These are phyloP conservation scores for Lasioglossum figueresi DNA, from an alignment of 2,888 invertebrate genomes.

Conservation along the genomic window DNA sequence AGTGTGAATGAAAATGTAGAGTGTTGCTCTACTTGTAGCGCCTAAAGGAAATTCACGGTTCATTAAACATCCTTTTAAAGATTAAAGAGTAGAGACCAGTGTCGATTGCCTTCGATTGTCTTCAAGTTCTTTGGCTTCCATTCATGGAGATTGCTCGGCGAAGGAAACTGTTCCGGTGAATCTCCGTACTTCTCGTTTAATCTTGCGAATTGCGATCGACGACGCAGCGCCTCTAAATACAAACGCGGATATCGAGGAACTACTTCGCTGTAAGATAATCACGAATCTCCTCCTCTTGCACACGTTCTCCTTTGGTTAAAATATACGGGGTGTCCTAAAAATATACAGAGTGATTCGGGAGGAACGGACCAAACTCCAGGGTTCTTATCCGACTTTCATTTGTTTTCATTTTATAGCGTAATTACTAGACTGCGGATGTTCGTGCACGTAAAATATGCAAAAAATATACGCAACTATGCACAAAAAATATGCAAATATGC, in stretches of 20 bases:
- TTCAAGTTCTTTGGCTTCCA: slow-evolving; percentile 2
- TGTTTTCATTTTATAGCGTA: too few relatives aligned
- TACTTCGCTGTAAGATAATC: slow-evolving; percentile 26
- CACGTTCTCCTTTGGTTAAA: not conserved
- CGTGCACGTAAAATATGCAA: too few relatives aligned
- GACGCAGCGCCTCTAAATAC: not conserved
- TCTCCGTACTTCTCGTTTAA: slow-evolving; percentile 26
- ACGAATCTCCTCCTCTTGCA: not conserved
- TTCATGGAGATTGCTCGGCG: slow-evolving; percentile 8
- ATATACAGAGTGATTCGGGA: too few relatives aligned
- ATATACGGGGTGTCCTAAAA: not conserved
- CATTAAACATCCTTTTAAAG: slow-evolving; percentile 1
- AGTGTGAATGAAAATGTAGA: not conserved
- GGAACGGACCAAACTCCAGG: too few relatives aligned
- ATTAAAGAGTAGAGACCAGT: not conserved
- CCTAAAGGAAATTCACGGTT: not conserved
- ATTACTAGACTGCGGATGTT: too few relatives aligned
- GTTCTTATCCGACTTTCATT: too few relatives aligned
- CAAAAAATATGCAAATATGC: too few relatives aligned
- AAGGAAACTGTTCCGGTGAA: not conserved
- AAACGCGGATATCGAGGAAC: slow-evolving; percentile 28
- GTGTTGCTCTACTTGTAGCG: not conserved
- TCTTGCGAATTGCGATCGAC: slow-evolving; percentile 26
- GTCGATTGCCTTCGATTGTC: slow-evolving; percentile 9
- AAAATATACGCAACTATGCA: too few relatives aligned